phyloP scores from a whole-genome alignment of 2,888 invertebrate species.

The Limnephilus auricula region DNA sequence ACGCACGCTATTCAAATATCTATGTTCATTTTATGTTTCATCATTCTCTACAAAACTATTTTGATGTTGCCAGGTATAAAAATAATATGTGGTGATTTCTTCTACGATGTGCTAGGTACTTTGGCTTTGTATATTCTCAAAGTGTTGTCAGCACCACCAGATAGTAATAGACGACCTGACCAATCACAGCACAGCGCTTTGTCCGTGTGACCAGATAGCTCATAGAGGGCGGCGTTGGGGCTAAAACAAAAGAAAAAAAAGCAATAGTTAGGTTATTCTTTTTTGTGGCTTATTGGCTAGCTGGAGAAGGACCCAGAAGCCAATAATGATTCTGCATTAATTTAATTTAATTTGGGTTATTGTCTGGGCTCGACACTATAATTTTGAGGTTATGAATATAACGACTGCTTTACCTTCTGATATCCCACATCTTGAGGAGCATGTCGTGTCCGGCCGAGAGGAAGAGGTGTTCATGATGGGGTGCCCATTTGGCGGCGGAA shows the following conservation, averaged over 20 bases:
- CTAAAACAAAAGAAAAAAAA: constrained; percentile 75
- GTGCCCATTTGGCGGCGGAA: constrained; percentile 93
- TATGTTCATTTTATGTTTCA: background rate
- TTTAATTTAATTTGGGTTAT: background rate
- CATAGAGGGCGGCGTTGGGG: constrained; percentile 93
- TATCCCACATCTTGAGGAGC: constrained; percentile 96
- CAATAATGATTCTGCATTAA: background rate
- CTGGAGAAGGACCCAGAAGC: background rate
- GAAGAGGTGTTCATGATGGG: constrained; percentile 88
- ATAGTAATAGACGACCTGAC: constrained; percentile 91
- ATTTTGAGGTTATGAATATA: background rate
- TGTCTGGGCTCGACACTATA: background rate
- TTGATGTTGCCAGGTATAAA: constrained; percentile 12
- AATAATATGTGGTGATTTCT: background rate
- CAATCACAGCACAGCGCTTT: constrained; percentile 96
- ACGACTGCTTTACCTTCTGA: constrained; percentile 81
- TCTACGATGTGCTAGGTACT: constrained; percentile 68
- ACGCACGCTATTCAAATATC: background rate
- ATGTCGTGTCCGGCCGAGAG: constrained; percentile 95
- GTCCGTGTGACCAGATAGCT: constrained; percentile 95
- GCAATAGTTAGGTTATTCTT: background rate
- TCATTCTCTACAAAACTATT: background rate
- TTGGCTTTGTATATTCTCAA: constrained; percentile 90
- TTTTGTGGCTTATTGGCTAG: background rate
- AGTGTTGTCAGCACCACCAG: constrained; percentile 95